Evolutionary conservation across 2,113 vertebrate species (phyloP), one percentile per base, ranked within the genome.

Genomic region (Climacteris rufus): DNA sequence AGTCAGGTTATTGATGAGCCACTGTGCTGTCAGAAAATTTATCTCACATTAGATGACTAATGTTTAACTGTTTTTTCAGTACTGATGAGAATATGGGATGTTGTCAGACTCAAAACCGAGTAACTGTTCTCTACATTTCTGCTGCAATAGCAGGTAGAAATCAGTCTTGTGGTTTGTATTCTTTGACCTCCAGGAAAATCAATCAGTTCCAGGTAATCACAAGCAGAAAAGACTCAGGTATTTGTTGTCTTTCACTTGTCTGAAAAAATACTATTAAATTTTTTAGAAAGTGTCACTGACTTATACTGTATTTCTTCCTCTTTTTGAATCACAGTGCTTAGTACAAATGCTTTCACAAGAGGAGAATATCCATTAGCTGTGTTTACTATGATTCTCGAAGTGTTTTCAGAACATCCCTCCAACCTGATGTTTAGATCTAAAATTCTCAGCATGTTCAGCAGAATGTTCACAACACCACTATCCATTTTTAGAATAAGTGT

Each of bases 401-500:
- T 95, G 83, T 96, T 91, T 96, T 94, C 93, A 95, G 92, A 94
- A 77, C 78, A 88, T 93, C 64, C 77, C 84, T 96, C 93, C 93
- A 95, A 97, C 83, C 89, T 92, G 90, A 94, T 93, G 84, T 90
- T 97, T 96, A 91, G 80, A 95, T 93, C 94, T 97, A 97, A 98
- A 97, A 93, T 88, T 96, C 97, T 97, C 96, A 97, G 96, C 96
- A 83, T 97, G 96, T 96, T 97, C 95, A 80, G 95, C 88, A 97
- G 97, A 97, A 96, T 81, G 94, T 83, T 97, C 92, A 83, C 96
- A 89, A 83, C 92, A 96, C 90, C 97, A 80, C 97, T 98, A 97
- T 98, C 96, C 96, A 94, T 93, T 98, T 98, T 97, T 96, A 97
- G 97, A 97, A 92, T 98, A 97, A 98, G 96, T 97, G 97, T 96